A percentile compares a stretch with the other conserved stretches of the same genome.
phyloP scores from a whole-genome alignment of 2,797 vertebrate species.

The Knipowitschia caucasica region DNA sequence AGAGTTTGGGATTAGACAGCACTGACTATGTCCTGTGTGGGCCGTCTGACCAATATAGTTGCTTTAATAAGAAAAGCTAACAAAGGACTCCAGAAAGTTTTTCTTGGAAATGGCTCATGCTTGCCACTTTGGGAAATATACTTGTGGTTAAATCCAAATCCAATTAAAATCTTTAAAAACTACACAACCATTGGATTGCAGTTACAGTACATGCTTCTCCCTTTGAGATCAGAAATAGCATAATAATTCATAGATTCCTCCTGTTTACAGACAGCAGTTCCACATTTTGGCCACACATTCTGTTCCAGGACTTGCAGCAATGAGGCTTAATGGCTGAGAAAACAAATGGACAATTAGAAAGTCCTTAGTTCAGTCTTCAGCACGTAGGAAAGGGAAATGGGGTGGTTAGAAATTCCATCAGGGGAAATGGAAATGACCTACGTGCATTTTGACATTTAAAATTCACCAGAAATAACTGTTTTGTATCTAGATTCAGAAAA shows the following conservation, averaged over 20 bases:
- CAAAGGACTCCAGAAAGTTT: too few relatives aligned
- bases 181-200: too few relatives aligned
- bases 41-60: too few relatives aligned
- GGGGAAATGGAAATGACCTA: constrained; percentile 27
- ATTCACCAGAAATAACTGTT: constrained; percentile 14
- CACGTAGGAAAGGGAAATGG: constrained; percentile 9
- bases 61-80: too few relatives aligned
- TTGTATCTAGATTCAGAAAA: background rate
- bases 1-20: too few relatives aligned
- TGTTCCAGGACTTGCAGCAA: constrained; percentile 45
- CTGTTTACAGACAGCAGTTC: constrained; percentile 16
- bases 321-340: constrained; percentile 24
- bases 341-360: constrained; percentile 45
- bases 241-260: constrained; percentile 5
- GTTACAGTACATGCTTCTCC: background rate
- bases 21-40: too few relatives aligned
- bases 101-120: too few relatives aligned
- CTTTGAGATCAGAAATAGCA: constrained; percentile 2
- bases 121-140: too few relatives aligned
- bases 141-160: too few relatives aligned
- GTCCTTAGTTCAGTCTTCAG: constrained; percentile 26
- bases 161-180: too few relatives aligned
- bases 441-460: constrained; percentile 36
- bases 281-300: constrained; percentile 46
- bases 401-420: constrained; percentile 21